Evolutionary conservation across 2,797 vertebrate genomes (phyloP), one percentile per base, ranked within the genome.

Genomic region (Darevskia nairensis): DNA sequence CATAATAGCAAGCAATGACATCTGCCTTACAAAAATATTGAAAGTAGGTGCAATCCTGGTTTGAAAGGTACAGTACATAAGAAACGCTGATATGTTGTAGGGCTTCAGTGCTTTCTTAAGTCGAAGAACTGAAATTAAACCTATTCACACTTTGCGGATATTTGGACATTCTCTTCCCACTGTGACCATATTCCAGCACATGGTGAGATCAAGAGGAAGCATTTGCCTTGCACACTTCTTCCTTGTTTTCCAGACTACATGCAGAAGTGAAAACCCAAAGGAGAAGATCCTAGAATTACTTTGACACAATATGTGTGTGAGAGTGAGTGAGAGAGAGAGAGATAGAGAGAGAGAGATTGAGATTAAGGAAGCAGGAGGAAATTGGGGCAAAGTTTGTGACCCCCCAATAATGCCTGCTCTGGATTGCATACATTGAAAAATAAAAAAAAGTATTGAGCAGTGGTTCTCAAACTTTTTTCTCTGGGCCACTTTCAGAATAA

Each of bases 11-110:
- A 93, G 85, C 89, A 92, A 13, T 92, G 93, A 95, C 90, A 92
- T 92, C 94, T 95, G 90, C 93, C 92, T 94, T 87, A 61, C 87
- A 92, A 91, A 95, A 95, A 93, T 94, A 94, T 94, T 96, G n/a
- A n/a, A n/a, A n/a, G n/a, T n/a, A n/a, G n/a, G 69, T 90, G 6
- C 94, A 92, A 88, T 95, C 95, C 90, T 83, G 44, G 88, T 94
- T 88, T 6, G 74, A 79, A 86, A 92, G 44, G 0, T 11, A 0
- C 17, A 79, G 39, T 10, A 27, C 27, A 21, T 8, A n/a, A 35
- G n/a, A 71, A 29, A n/a, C n/a, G 3, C 8, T 13, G 15, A 10
- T 25, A 15, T 3, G 23, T 17, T 2, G 23, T n/a, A 6, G 39
- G 11, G 23, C 23, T 44, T 9, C 41, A 17, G 19, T 23, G 21